Conservation (phyloP, 2,113 vertebrate genomes). For the Budorcas taxicolor region DNA sequence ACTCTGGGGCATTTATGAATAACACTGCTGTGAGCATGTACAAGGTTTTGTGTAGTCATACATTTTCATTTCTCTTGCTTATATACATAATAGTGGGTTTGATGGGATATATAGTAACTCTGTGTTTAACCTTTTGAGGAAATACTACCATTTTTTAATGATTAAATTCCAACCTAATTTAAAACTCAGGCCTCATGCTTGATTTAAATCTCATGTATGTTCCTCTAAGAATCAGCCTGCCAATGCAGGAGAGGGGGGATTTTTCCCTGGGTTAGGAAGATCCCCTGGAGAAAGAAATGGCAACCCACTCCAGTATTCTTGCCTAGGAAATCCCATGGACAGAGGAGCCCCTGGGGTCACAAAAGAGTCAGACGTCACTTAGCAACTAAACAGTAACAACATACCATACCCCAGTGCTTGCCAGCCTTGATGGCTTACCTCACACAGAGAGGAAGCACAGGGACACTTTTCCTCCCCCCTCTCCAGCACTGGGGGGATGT, state of each 20-base stretch:
- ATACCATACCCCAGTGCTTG: accelerated
- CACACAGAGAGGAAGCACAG: neutral
- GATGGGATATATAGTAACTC: neutral
- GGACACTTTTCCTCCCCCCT: neutral
- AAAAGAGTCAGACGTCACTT: neutral
- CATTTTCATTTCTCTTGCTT: neutral
- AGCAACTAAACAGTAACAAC: neutral
- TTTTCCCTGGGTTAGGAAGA: neutral
- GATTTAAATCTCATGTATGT: neutral
- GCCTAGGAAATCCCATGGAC: neutral
- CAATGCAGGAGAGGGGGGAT: neutral
- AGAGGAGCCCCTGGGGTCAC: neutral
- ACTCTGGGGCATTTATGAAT: neutral
- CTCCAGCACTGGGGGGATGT: too few species aligned
- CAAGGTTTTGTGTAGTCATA: neutral
- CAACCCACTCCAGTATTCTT: neutral
- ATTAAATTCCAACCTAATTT: neutral
- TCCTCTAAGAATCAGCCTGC: neutral
- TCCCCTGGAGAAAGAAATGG: neutral
- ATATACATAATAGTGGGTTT: neutral
- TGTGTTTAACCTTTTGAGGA: neutral
- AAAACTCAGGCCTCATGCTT: neutral
- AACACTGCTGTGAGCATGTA: neutral
- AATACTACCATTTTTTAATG: neutral
- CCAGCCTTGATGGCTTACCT: neutral